These are phyloP conservation scores for Plebejus argus DNA, from an alignment of 2,888 invertebrate species.

Conservation along the genomic window DNA sequence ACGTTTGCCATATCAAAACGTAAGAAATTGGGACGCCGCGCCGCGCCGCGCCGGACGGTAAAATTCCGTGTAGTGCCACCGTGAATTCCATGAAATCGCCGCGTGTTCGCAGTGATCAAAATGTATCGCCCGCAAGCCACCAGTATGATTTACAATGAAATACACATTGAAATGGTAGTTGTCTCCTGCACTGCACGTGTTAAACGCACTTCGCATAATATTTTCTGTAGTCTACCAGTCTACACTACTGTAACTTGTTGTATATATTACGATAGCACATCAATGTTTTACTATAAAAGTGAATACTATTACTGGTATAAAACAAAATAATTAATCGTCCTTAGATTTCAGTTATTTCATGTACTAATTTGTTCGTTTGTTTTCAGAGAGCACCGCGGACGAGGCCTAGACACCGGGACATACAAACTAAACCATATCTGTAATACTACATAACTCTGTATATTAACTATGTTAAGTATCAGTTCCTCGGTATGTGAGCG, in stretches of 20 bases:
- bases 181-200: background rate
- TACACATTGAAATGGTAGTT: background rate
- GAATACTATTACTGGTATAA: too few relatives aligned
- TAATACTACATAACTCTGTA: conserved; percentile 34
- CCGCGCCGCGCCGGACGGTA: too few relatives aligned
- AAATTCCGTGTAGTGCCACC: too few relatives aligned
- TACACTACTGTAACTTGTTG: background rate
- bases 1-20: too few relatives aligned
- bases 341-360: background rate
- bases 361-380: conserved; percentile 35
- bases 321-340: background rate
- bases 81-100: too few relatives aligned
- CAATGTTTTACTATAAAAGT: too few relatives aligned
- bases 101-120: background rate
- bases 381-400: conserved; percentile 56
- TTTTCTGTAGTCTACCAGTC: background rate
- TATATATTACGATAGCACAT: background rate
- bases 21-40: too few relatives aligned
- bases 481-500: background rate
- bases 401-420: conserved; percentile 68
- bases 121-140: background rate
- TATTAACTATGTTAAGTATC: conserved; percentile 10
- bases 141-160: background rate
- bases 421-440: conserved; percentile 52
- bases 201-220: background rate